These are phyloP conservation scores for Mya arenaria DNA, from an alignment of 1,140 invertebrate species.

Conservation along the genomic window DNA sequence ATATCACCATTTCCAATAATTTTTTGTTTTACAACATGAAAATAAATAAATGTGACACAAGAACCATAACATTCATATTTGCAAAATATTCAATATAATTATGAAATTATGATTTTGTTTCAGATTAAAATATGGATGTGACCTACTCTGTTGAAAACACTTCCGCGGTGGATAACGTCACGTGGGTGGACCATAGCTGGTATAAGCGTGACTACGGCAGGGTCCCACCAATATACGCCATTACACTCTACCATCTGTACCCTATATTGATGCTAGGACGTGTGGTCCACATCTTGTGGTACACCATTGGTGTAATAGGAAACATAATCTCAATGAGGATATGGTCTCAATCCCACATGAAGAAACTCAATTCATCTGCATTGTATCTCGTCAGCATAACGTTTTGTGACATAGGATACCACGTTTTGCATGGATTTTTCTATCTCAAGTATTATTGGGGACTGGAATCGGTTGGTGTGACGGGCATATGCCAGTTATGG, in stretches of 20 bases:
- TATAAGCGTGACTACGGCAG: not conserved
- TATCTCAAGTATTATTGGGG: conserved; percentile 67
- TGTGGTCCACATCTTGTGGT: conserved; percentile 58
- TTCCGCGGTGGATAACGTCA: not conserved
- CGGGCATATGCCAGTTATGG: conserved; percentile 60
- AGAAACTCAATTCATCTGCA: conserved; percentile 66
- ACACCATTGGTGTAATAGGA: conserved; percentile 72
- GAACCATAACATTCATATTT: too few relatives aligned
- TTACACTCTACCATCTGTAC: conserved; percentile 27
- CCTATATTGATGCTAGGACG: conserved; percentile 10
- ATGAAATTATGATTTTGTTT: too few relatives aligned
- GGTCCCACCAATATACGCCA: conserved; percentile 18
- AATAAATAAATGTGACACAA: too few relatives aligned
- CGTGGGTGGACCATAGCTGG: not conserved
- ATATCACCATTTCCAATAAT: too few relatives aligned
- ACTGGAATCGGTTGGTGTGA: conserved; percentile 51
- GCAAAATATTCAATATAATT: too few relatives aligned
- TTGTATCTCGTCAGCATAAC: conserved; percentile 61
- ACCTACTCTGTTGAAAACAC: too few relatives aligned
- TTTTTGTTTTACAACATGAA: too few relatives aligned
- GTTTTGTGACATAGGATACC: conserved; percentile 58
- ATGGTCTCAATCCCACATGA: conserved; percentile 71
- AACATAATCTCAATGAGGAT: conserved; percentile 73
- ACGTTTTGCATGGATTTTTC: conserved; percentile 55
- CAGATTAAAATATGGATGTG: too few relatives aligned